Evolutionary conservation across 1,140 invertebrate genomes (phyloP).

Genomic region (Caenorhabditis briggsae): DNA sequence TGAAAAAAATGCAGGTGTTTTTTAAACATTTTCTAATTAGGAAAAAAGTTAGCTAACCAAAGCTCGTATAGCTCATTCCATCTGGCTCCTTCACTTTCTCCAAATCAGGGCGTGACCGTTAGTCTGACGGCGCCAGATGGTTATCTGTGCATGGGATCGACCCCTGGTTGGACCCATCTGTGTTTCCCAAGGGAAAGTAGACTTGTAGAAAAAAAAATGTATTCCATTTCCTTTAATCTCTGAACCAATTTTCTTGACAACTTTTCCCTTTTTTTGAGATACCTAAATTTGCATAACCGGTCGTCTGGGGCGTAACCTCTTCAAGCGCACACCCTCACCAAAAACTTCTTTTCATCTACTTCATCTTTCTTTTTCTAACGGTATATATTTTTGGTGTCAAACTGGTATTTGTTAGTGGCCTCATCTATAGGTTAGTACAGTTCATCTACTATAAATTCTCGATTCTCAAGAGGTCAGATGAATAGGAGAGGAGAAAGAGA

Average conservation of each 20-base stretch:
- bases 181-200: too few relatives aligned
- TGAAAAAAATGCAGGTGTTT: too few relatives aligned
- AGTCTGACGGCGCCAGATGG: neutral
- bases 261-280: neutral
- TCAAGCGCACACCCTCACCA: neutral
- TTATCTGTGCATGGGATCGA: neutral
- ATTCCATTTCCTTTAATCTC: neutral
- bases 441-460: constrained; percentile 28
- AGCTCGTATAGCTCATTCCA: too few relatives aligned
- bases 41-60: too few relatives aligned
- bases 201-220: too few relatives aligned
- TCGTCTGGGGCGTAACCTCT: constrained; percentile 1
- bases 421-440: constrained; percentile 8
- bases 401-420: constrained; percentile 10
- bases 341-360: neutral
- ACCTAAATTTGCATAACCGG: constrained; percentile 12
- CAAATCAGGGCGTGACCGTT: too few relatives aligned
- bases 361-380: neutral
- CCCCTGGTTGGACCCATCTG: too few relatives aligned
- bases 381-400: constrained; percentile 1
- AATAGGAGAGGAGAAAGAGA: neutral
- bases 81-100: too few relatives aligned
- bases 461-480: constrained; percentile 39
- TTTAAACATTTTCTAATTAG: too few relatives aligned
- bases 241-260: neutral